Base-by-base conservation (phyloP, 2,888 invertebrate species). In the Hyposoter didymator region DNA sequence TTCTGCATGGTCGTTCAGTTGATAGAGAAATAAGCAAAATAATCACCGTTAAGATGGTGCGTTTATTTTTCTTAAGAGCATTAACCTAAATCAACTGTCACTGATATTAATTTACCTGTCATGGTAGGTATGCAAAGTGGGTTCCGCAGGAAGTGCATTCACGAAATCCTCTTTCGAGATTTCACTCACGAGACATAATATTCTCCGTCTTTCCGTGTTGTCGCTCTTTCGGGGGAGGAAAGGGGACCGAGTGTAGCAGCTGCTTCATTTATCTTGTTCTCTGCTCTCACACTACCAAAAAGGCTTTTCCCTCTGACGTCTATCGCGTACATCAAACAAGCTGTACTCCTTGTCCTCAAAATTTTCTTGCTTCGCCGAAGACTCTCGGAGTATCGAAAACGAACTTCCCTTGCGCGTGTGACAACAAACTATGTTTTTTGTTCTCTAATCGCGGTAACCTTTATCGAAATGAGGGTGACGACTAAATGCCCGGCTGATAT, bases 211-310 rank as follows among this genome's bases (percentile, higher is more conserved):
- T 45, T 43, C 80, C 73, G 64, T 62, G 64, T 62, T 66, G 72
- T 64, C 73, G 28, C 79, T 39, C 55, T 55, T 55, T 10, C 22
- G 55, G 55, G 10, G 55, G 55, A 22, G 55, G 55, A 55, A 52
- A 52, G 45, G 47, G 64, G 32, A 72, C 39, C 32, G 73, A 80
- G 73, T 17, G 66, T 74, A 81, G 85, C 90, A 90, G 89, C 90
- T 89, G 90, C 82, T 90, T 88, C 89, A 89, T 89, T 89, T 89
- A 89, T 90, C 89, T 88, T 87, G 83, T 87, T 84, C 19, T 78
- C 64, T 59, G 49, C 62, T 76, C 28, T 75, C 35, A 12, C 43
- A 43, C 43, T 8, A 35, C 49, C 49, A 14, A 72, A 64, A 64
- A 72, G 47, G 64, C 43, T 72, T 80, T 32, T 45, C 55, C 45